A percentile compares a stretch with the other conserved stretches of the same genome.
phyloP scores from a whole-genome alignment of 2,113 vertebrate genomes.

The human (Homo sapiens) region DNA sequence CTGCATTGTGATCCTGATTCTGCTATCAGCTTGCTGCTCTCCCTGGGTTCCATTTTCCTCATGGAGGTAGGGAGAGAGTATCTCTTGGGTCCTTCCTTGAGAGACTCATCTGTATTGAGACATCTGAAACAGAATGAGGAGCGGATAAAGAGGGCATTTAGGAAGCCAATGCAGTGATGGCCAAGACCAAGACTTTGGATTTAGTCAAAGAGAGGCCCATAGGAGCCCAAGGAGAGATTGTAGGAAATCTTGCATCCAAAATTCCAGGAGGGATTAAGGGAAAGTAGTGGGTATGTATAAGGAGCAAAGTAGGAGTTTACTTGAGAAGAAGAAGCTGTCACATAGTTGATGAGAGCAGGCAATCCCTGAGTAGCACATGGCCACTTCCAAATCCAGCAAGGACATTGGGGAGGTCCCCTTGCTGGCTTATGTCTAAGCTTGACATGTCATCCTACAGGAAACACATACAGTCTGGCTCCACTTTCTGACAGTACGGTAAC shows the following conservation, averaged over 20 bases:
- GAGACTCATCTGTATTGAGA: background rate
- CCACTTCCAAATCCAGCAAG: background rate
- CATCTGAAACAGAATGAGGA: background rate
- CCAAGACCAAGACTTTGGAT: background rate
- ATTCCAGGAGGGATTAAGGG: background rate
- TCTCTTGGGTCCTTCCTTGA: background rate
- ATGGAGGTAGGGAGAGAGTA: background rate
- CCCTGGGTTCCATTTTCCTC: background rate
- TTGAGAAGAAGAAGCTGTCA: background rate
- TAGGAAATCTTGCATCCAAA: background rate
- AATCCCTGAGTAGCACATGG: background rate
- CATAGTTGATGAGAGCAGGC: background rate
- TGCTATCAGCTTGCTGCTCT: background rate
- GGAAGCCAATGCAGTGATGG: background rate
- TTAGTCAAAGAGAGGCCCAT: background rate
- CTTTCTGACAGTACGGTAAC: background rate
- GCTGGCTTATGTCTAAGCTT: background rate
- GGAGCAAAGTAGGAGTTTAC: background rate
- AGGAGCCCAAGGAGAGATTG: background rate
- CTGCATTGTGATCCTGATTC: background rate
- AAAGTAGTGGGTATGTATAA: background rate
- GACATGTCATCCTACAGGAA: background rate
- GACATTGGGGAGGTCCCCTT: background rate
- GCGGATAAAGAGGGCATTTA: background rate
- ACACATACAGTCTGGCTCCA: background rate